Percentiles rank a stretch among this genome's conserved stretches.
Evolutionary conservation across 2,113 vertebrate species (phyloP).

Genomic region (Peromyscus maniculatus): DNA sequence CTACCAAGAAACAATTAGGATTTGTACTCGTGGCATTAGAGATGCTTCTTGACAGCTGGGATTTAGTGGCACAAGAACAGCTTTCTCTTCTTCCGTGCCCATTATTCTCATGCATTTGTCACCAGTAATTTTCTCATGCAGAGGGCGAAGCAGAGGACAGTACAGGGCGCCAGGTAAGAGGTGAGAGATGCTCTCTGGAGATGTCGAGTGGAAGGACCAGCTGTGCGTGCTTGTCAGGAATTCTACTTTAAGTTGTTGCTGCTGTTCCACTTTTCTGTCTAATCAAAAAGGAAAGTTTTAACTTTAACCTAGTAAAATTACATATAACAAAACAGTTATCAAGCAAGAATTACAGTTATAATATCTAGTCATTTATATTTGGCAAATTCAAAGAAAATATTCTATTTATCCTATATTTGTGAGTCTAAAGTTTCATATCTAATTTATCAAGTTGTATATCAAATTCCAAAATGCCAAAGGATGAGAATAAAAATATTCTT

Average conservation of each 20-base stretch:
- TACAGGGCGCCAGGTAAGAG: neutral
- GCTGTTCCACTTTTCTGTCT: neutral
- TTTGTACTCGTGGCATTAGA: neutral
- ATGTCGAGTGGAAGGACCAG: neutral
- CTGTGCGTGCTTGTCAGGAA: neutral
- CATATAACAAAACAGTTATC: no score
- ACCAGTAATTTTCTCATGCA: neutral
- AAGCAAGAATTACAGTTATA: no score
- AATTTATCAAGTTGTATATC: neutral
- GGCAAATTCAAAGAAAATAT: no score
- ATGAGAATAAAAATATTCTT: neutral
- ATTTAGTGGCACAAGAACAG: neutral
- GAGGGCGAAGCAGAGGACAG: slow-evolving; percentile 9
- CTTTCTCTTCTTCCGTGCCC: slow-evolving; percentile 43
- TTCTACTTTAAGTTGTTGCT: slow-evolving; percentile 42
- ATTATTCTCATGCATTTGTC: neutral
- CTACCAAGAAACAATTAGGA: slow-evolving; percentile 63
- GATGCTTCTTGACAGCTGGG: slow-evolving; percentile 40
- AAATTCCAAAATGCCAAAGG: neutral
- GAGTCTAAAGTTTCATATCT: no score
- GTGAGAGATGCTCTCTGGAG: neutral
- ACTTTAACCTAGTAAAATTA: no score
- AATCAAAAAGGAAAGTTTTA: no score
- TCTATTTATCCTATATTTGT: no score
- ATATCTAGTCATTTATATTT: no score